These are phyloP conservation scores for Drosophila elegans DNA, from an alignment of 1,140 invertebrate genomes.

Conservation along the genomic window DNA sequence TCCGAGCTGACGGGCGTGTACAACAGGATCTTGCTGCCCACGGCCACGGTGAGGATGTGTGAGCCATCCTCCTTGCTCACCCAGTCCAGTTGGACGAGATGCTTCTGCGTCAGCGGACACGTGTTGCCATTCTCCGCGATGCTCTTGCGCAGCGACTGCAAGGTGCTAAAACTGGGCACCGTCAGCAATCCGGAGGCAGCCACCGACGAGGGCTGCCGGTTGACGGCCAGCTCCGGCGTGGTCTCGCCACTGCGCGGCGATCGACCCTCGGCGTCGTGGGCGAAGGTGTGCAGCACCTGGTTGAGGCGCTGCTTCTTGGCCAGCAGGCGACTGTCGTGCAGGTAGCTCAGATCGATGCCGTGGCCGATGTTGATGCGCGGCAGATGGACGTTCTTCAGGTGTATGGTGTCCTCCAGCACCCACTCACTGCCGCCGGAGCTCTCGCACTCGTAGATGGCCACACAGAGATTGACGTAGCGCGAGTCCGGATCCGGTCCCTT, in stretches of 20 bases:
- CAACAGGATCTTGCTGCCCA: slow-evolving; percentile 95
- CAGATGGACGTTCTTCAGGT: slow-evolving; percentile 94
- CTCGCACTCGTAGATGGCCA: slow-evolving; percentile 99
- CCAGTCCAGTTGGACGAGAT: slow-evolving; percentile 98
- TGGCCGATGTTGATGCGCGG: slow-evolving; percentile 92
- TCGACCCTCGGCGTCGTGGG: slow-evolving; percentile 86
- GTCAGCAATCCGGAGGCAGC: slow-evolving; percentile 89
- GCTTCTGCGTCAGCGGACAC: slow-evolving; percentile 94
- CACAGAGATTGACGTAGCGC: slow-evolving; percentile 95
- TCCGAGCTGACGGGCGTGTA: slow-evolving; percentile 95
- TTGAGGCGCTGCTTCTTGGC: slow-evolving; percentile 91
- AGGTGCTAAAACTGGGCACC: slow-evolving; percentile 96
- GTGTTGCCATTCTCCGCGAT: slow-evolving; percentile 96
- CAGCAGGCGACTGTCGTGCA: slow-evolving; percentile 92
- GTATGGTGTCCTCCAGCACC: slow-evolving; percentile 99
- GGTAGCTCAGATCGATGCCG: slow-evolving; percentile 92
- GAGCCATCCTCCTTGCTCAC: slow-evolving; percentile 99
- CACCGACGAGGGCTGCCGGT: slow-evolving; percentile 72
- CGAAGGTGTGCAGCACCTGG: slow-evolving; percentile 88
- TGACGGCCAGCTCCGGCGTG: slow-evolving; percentile 75
- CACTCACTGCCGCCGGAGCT: slow-evolving; percentile 99
- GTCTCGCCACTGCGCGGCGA: slow-evolving; percentile 86
- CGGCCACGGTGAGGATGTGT: slow-evolving; percentile 98
- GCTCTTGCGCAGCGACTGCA: slow-evolving; percentile 94
- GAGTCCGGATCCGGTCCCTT: slow-evolving; percentile 91